phyloP scores from a whole-genome alignment of 2,797 vertebrate species.

The Tapera naevia region DNA sequence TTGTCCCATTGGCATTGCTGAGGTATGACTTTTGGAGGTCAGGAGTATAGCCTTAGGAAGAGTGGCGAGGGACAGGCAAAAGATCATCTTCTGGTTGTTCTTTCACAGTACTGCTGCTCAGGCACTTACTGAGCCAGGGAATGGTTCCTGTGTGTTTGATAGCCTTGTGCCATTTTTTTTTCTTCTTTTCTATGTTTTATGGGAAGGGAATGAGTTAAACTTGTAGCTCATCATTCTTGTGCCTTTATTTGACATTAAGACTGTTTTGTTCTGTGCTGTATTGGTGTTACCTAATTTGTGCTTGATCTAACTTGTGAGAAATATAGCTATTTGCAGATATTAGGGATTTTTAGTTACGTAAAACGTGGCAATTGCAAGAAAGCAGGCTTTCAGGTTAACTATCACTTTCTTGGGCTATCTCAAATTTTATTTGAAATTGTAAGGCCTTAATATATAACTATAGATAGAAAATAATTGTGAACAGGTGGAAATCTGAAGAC shows the following conservation, averaged over 20 bases:
- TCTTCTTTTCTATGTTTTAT: neutral
- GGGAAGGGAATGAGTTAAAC: neutral
- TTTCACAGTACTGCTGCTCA: accelerated
- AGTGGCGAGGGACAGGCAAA: neutral
- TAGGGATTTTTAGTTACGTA: neutral
- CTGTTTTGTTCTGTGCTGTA: neutral
- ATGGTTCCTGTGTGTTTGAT: neutral
- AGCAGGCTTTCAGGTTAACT: neutral
- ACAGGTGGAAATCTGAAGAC: neutral
- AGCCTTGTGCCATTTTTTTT: neutral
- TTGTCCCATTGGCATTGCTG: neutral
- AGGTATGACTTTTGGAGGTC: neutral
- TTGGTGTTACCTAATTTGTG: neutral
- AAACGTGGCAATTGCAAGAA: neutral
- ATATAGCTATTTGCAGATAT: neutral
- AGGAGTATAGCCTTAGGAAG: neutral
- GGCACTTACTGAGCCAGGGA: neutral
- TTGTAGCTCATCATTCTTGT: neutral
- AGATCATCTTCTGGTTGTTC: neutral
- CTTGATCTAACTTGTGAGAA: neutral
- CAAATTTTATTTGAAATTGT: neutral
- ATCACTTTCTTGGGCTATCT: neutral
- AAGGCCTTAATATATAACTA: neutral
- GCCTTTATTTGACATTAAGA: neutral
- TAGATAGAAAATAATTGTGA: neutral